These are phyloP conservation scores for Pteronotus mesoamericanus DNA, from an alignment of 2,797 vertebrate genomes.

Conservation along the genomic window DNA sequence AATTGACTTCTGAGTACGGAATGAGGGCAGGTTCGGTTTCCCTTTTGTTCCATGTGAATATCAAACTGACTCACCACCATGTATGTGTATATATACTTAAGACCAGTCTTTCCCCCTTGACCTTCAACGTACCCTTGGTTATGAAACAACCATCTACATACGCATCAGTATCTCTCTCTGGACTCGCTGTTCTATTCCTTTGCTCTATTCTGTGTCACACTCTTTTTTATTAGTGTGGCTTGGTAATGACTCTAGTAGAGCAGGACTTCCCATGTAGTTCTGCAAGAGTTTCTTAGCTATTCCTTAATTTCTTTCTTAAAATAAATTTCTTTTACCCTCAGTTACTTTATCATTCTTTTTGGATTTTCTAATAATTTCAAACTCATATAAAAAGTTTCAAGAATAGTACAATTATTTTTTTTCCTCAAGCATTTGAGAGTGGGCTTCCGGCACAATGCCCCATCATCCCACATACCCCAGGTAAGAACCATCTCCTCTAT, in stretches of 20 bases:
- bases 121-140: background rate
- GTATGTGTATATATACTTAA: background rate
- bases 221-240: background rate
- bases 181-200: background rate
- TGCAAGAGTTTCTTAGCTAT: background rate
- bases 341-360: background rate
- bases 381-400: background rate
- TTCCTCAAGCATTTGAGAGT: background rate
- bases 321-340: background rate
- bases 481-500: background rate
- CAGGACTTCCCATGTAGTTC: background rate
- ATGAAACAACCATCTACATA: background rate
- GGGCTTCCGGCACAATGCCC: background rate
- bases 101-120: background rate
- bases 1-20: background rate
- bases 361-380: background rate
- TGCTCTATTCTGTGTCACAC: background rate
- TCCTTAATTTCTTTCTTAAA: background rate
- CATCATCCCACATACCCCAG: background rate
- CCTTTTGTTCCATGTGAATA: background rate
- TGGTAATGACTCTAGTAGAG: background rate
- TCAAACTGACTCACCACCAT: background rate
- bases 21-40: background rate
- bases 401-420: background rate
- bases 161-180: background rate